Percentiles rank a stretch among this genome's conserved stretches.
Evolutionary conservation across 2,888 invertebrate species (phyloP).

Genomic region (Tineola bisselliella): DNA sequence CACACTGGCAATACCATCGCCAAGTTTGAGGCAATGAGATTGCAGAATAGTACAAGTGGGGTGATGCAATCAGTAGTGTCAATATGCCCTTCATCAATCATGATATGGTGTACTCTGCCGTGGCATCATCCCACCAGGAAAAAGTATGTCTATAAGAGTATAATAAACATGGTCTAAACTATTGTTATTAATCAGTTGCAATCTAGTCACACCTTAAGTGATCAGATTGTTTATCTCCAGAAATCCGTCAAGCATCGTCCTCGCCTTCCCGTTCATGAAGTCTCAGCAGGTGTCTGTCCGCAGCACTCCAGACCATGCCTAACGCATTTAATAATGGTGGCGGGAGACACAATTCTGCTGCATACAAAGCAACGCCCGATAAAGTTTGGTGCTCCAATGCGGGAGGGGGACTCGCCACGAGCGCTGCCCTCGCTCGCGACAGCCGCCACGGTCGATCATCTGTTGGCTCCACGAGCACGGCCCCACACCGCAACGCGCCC

Average conservation of each 20-base stretch:
- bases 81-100: too few relatives aligned
- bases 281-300: constrained; percentile 79
- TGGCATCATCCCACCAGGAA: too few relatives aligned
- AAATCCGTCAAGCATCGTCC: constrained; percentile 79
- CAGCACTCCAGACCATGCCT: constrained; percentile 70
- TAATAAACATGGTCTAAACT: too few relatives aligned
- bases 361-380: constrained; percentile 56
- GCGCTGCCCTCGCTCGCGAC: constrained; percentile 17
- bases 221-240: too few relatives aligned
- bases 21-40: too few relatives aligned
- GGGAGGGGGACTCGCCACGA: constrained; percentile 37
- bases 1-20: too few relatives aligned
- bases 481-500: constrained; percentile 34
- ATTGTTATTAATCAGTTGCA: too few relatives aligned
- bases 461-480: constrained; percentile 18
- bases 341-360: constrained; percentile 51
- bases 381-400: constrained; percentile 66
- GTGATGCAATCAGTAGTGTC: too few relatives aligned
- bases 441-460: constrained; percentile 15
- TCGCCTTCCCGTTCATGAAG: constrained; percentile 80
- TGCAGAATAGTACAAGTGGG: too few relatives aligned
- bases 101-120: too few relatives aligned
- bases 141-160: too few relatives aligned
- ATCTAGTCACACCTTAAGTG: too few relatives aligned
- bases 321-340: constrained; percentile 71